Evolutionary conservation across 2,888 invertebrate genomes (phyloP).

Genomic region (Byasa hedistus): DNA sequence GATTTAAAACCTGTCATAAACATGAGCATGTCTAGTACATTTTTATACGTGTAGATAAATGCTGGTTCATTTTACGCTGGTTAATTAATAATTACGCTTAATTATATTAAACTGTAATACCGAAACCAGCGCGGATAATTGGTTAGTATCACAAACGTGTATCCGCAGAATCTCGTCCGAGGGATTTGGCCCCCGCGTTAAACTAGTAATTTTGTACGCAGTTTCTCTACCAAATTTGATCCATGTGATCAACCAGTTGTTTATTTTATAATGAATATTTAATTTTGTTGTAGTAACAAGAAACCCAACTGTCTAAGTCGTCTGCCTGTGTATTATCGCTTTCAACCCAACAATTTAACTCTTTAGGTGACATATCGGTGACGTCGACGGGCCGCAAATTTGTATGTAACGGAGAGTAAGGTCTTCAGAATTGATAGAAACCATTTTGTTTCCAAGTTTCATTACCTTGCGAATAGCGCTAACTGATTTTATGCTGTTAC

Average conservation of each 20-base stretch:
- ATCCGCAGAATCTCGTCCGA: slow-evolving; percentile 21
- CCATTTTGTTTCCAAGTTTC: slow-evolving; percentile 57
- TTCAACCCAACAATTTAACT: slow-evolving; percentile 74
- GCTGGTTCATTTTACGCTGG: slow-evolving; percentile 26
- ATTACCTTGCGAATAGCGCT: slow-evolving; percentile 46
- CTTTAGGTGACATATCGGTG: slow-evolving; percentile 66
- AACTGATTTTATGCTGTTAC: slow-evolving; percentile 8
- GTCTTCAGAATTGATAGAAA: slow-evolving; percentile 59
- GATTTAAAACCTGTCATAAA: slow-evolving; percentile 1
- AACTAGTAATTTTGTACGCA: slow-evolving; percentile 19
- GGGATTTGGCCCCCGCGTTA: slow-evolving; percentile 19
- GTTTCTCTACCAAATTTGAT: neutral
- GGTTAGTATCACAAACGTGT: slow-evolving; percentile 27
- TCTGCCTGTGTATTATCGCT: slow-evolving; percentile 44
- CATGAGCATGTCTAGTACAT: slow-evolving; percentile 4
- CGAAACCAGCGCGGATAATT: slow-evolving; percentile 20
- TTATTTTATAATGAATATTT: neutral
- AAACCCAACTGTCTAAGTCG: neutral
- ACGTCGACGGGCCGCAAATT: slow-evolving; percentile 61
- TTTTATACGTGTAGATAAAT: slow-evolving; percentile 23
- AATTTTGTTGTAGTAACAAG: neutral
- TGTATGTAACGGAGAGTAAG: slow-evolving; percentile 62
- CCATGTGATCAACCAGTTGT: neutral
- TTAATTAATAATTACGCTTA: slow-evolving; percentile 29
- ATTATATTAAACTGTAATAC: slow-evolving; percentile 31